These are phyloP conservation scores for Matsumyia berberina DNA, from an alignment of 2,888 invertebrate species.

Conservation along the genomic window DNA sequence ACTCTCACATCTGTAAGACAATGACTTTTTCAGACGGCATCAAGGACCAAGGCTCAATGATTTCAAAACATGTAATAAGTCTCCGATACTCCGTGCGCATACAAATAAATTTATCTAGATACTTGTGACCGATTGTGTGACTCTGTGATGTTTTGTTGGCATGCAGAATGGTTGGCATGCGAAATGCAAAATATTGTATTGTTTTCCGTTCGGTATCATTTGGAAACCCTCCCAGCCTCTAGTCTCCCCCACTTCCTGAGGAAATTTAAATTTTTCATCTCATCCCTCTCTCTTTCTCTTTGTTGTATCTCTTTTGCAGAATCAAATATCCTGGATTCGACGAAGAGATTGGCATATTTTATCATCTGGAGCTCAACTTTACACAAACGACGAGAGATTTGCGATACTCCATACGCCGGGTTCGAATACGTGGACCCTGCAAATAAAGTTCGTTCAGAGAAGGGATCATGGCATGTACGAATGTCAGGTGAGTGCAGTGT, in stretches of 20 bases:
- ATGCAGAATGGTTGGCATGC: background rate
- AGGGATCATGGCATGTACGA: constrained; percentile 97
- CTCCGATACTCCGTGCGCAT: background rate
- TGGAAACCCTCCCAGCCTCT: background rate
- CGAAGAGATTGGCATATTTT: constrained; percentile 97
- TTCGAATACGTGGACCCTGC: constrained; percentile 96
- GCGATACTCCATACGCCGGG: constrained; percentile 93
- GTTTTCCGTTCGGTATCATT: constrained; percentile 14
- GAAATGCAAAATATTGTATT: constrained; percentile 11
- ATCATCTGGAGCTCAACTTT: constrained; percentile 94
- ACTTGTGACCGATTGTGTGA: background rate
- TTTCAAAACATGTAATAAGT: too few species aligned
- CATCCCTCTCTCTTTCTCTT: constrained; percentile 52
- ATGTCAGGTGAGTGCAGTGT: constrained; percentile 89
- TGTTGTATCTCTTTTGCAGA: constrained; percentile 80
- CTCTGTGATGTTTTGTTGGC: constrained; percentile 1
- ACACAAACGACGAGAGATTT: constrained; percentile 95
- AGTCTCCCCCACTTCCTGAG: background rate
- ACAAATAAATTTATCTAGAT: background rate
- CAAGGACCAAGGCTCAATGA: too few species aligned
- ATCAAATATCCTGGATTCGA: constrained; percentile 96
- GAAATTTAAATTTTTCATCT: constrained; percentile 47
- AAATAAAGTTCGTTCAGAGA: constrained; percentile 97
- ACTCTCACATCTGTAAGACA: too few species aligned
- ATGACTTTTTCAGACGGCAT: too few species aligned